Evolutionary conservation across 2,888 invertebrate genomes (phyloP).

Genomic region (Sinohyriopsis cumingii): DNA sequence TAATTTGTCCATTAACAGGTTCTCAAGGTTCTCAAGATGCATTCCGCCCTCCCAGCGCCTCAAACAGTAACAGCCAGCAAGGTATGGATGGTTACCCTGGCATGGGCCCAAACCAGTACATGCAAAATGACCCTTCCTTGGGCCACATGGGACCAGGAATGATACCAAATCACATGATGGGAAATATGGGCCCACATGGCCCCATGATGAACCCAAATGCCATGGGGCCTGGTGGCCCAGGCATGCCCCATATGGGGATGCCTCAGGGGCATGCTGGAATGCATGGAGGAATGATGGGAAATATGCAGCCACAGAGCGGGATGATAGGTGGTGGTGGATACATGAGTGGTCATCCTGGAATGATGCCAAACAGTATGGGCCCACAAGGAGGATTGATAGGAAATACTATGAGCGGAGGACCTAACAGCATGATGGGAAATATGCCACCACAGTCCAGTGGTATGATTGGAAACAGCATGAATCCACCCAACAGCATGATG

Average conservation of each 20-base stretch:
- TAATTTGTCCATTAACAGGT: conserved; percentile 30
- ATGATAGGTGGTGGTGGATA: conserved; percentile 27
- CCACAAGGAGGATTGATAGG: conserved; percentile 43
- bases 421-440: conserved; percentile 48
- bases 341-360: conserved; percentile 33
- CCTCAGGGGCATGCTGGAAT: conserved; percentile 27
- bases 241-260: conserved; percentile 41
- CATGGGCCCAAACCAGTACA: conserved; percentile 48
- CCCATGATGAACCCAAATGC: conserved; percentile 67
- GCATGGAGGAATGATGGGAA: conserved; percentile 41
- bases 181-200: conserved; percentile 42
- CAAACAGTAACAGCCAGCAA: conserved; percentile 46
- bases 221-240: conserved; percentile 31
- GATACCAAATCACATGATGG: conserved; percentile 60
- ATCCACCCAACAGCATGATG: conserved; percentile 25
- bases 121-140: conserved; percentile 57
- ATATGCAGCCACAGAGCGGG: conserved; percentile 23
- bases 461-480: conserved; percentile 46
- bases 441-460: conserved; percentile 36
- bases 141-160: conserved; percentile 57
- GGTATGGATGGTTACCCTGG: conserved; percentile 39
- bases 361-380: conserved; percentile 35
- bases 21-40: conserved; percentile 66
- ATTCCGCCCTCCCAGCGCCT: conserved; percentile 57
- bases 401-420: conserved; percentile 32